Base-by-base conservation (phyloP, 35 echinoderm and acorn worm species). In the Lytechinus variegatus region DNA sequence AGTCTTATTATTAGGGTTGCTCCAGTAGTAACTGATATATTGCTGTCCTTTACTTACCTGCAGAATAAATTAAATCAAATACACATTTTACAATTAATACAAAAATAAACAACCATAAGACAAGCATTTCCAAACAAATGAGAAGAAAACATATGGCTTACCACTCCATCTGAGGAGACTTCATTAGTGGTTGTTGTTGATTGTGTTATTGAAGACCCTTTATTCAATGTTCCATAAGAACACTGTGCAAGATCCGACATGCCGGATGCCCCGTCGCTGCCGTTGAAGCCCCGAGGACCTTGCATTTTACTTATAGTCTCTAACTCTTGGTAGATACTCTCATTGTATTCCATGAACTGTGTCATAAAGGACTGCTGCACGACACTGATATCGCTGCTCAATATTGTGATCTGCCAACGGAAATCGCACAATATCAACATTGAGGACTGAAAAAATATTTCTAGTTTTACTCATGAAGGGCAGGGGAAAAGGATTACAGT, bases 241-340 rank as follows among this genome's bases (percentile, higher is more conserved):
- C 95, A 96, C 44, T 66, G 54, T n/a, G 95, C 52, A 7, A 96
- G 95, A 91, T 96, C 95, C 9, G 87, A 88, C 11, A 86, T 88
- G 0, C 95, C 95, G 9, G 95, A 53, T 19, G 95, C 54, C 13
- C 95, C 95, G 16, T 92, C 95, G 27, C 54, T 92, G 9, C 95
- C 95, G 19, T 96, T 96, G 87, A 58, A 96, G 10, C 95, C 95
- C 24, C 95, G 14, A 3, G 95, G 95, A 52, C 95, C 95, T 92
- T 92, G 95, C 95, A 96, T 92, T 60, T 96, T 96, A 66, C 95
- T 96, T 54, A 96, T 96, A 2, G 88, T 92, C 54, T 58, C 56
- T 71, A 96, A 58, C 89, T 91, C 88, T 54, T 91, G 54, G 55
- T 55, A 96, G 54, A 96, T 96, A 54, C 54, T 96, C 27, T 60